Evolutionary conservation across 2,888 invertebrate genomes (phyloP), one percentile per base, ranked within the genome.

Genomic region (Brenthis daphne): DNA sequence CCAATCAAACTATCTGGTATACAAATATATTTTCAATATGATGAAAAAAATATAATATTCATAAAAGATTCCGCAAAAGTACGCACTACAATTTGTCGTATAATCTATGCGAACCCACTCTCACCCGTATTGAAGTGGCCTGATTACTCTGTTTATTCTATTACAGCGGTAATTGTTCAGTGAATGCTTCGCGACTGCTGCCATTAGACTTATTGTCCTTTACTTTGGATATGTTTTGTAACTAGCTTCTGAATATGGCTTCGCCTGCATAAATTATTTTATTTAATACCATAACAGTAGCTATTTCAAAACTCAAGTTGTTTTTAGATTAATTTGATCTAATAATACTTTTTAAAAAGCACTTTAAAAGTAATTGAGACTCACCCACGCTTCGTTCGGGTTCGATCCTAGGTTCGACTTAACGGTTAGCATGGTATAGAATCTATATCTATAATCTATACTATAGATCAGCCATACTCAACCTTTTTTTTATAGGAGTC

Each of bases 91-190:
- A 63, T 43, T n/a, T 43, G 20, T 14, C 20, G 54, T 37, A 54
- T 14, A 14, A 55, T 47, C 63, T 64, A 64, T 76, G 65, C 72
- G 71, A 80, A 78, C 80, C 82, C 83, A 77, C 80, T 79, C 80
- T 69, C 20, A 43, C 14, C 20, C 71, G 73, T 76, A 76, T 43
- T 86, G 90, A 89, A 92, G 90, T 89, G 88, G 85, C 80, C 86
- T 92, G 90, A 92, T 92, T 91, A 91, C 89, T 85, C 90, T 86
- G 90, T 90, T 92, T 92, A 92, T 91, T 92, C 89, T 90, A 92
- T 92, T 91, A 92, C 82, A 83, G 81, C 80, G 76, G 87, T 89
- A 88, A 92, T 92, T 91, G 92, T 88, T 53, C 20, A 24, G 13
- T 63, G 63, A 63, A 63, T 63, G 63, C 33, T 29, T 20, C 16